Percentiles rank a stretch among this genome's conserved stretches.
phyloP scores from a whole-genome alignment of 2,888 invertebrate species.

The Hoplodrina ambigua region DNA sequence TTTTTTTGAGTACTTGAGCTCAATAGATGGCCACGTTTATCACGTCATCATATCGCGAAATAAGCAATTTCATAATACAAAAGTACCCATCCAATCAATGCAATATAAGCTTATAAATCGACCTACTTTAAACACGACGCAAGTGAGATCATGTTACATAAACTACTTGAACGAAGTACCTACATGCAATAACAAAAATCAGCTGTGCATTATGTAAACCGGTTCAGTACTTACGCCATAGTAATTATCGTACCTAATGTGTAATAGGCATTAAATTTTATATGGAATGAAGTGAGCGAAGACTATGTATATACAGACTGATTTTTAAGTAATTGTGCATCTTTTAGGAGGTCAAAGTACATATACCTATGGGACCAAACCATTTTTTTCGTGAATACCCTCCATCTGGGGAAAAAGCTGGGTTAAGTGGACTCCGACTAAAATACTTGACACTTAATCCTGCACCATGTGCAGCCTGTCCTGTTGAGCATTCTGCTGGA shows the following conservation, averaged over 20 bases:
- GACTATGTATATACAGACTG: not conserved
- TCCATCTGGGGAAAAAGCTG: too few relatives aligned
- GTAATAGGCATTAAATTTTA: slow-evolving; percentile 18
- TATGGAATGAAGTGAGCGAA: not conserved
- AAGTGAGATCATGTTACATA: slow-evolving; percentile 38
- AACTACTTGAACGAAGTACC: slow-evolving; percentile 10
- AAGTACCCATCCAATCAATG: slow-evolving; percentile 4
- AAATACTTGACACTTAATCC: too few relatives aligned
- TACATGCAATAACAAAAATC: slow-evolving; percentile 31
- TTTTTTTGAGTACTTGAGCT: too few relatives aligned
- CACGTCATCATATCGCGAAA: not conserved
- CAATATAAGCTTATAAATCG: slow-evolving; percentile 20
- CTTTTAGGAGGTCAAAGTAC: too few relatives aligned
- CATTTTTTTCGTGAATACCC: too few relatives aligned
- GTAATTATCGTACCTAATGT: slow-evolving; percentile 9
- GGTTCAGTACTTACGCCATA: slow-evolving; percentile 28
- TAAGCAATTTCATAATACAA: slow-evolving; percentile 14
- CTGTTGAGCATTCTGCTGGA: too few relatives aligned
- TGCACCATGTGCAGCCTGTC: too few relatives aligned
- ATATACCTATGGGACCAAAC: too few relatives aligned
- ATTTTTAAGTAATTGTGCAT: too few relatives aligned
- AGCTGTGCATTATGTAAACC: slow-evolving; percentile 35
- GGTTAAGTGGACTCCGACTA: too few relatives aligned
- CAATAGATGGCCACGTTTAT: too few relatives aligned
- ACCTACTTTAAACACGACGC: slow-evolving; percentile 24